A percentile compares a stretch with the other conserved stretches of the same genome.
These are phyloP conservation scores for Meandrusa payeni DNA, from an alignment of 2,888 invertebrate species.

Conservation along the genomic window DNA sequence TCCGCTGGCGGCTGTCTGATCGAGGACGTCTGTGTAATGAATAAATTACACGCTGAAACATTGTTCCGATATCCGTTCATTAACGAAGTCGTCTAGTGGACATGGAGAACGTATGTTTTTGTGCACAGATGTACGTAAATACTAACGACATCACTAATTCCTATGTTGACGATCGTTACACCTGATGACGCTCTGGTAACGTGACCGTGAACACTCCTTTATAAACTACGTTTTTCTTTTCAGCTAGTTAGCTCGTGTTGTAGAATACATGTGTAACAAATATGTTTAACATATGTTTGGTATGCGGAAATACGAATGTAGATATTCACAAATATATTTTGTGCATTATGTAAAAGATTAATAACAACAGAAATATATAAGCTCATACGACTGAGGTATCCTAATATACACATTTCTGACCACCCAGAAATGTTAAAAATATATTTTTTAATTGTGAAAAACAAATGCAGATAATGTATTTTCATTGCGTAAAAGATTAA, in stretches of 20 bases:
- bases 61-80: conserved; percentile 73
- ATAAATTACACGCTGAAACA: conserved; percentile 81
- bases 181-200: conserved; percentile 38
- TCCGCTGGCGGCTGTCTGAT: conserved; percentile 64
- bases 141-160: conserved; percentile 45
- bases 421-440: no score
- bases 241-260: conserved; percentile 5
- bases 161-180: conserved; percentile 67
- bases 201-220: conserved; percentile 48
- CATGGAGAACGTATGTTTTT: conserved; percentile 46
- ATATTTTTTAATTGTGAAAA: no score
- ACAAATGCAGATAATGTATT: no score
- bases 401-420: no score
- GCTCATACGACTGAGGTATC: no score
- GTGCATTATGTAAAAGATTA: no score
- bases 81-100: conserved; percentile 56
- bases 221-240: conserved; percentile 14
- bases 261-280: no score
- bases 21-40: conserved; percentile 78
- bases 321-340: no score
- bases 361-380: no score
- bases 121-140: conserved; percentile 32
- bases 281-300: no score
- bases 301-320: no score
- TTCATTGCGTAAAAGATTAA: no score